Conservation (phyloP, 2,888 invertebrate genomes). For the Trichogramma dendrolimi region DNA sequence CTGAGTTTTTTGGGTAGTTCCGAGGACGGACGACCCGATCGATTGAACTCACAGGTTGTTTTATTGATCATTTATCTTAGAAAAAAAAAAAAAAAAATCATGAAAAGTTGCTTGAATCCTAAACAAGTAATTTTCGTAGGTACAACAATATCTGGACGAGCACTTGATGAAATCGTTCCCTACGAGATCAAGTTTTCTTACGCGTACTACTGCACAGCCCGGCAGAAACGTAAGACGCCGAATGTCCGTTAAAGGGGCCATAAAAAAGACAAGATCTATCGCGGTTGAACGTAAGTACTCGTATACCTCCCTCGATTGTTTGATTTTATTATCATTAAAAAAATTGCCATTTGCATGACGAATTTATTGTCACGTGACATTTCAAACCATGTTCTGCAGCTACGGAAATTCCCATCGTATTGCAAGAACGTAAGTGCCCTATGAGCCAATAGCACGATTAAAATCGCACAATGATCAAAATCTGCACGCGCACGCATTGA, state of each 20-base stretch:
- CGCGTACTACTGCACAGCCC: conserved; percentile 53
- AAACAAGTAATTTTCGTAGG: conserved; percentile 56
- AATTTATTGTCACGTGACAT: conserved; percentile 2
- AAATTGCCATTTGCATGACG: conserved; percentile 27
- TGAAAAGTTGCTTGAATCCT: background rate
- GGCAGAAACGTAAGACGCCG: conserved; percentile 62
- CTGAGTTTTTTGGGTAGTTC: conserved; percentile 91
- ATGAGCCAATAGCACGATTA: conserved; percentile 19
- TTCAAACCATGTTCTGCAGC: conserved; percentile 37
- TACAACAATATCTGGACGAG: conserved; percentile 82
- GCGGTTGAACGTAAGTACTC: conserved; percentile 76
- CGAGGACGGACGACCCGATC: conserved; percentile 86
- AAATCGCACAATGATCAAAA: conserved; percentile 27
- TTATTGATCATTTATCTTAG: background rate
- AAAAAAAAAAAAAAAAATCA: background rate
- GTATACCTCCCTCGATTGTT: background rate
- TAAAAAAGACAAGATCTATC: conserved; percentile 89
- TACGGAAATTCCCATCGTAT: conserved; percentile 36
- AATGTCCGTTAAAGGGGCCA: conserved; percentile 88
- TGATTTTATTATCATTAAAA: conserved; percentile 28
- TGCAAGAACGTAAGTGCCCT: conserved; percentile 44
- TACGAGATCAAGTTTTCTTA: conserved; percentile 65
- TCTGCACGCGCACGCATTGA: background rate
- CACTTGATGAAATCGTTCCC: conserved; percentile 77
- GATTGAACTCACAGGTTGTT: conserved; percentile 47